Conservation (phyloP, 2,888 invertebrate genomes). For the Hartigia nigra region DNA sequence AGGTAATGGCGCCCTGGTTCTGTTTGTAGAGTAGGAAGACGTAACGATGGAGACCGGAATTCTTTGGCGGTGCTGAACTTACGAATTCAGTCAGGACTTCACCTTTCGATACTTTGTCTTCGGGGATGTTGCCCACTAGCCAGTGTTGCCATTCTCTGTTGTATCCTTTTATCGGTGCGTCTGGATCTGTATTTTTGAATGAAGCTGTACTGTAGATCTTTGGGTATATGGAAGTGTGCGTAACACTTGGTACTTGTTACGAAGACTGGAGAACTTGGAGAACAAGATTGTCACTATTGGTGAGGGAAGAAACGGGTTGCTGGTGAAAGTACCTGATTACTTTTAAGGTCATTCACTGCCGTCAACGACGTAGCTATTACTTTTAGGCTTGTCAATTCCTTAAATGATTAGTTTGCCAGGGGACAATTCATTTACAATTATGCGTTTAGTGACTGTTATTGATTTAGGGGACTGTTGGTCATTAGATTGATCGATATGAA, state of each 20-base stretch:
- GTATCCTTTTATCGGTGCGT: slow-evolving; percentile 55
- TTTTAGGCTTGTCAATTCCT: neutral
- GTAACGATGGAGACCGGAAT: slow-evolving; percentile 58
- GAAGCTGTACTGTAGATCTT: neutral
- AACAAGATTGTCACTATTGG: neutral
- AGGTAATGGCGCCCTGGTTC: slow-evolving; percentile 62
- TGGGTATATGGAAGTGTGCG: neutral
- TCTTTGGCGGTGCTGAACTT: slow-evolving; percentile 60
- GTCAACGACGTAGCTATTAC: neutral
- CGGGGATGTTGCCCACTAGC: slow-evolving; percentile 64
- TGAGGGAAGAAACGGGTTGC: neutral
- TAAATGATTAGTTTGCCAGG: neutral
- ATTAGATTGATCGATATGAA: too few relatives aligned
- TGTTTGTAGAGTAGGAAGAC: slow-evolving; percentile 62
- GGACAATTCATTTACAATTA: neutral
- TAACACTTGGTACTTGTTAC: neutral
- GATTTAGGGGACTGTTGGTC: neutral
- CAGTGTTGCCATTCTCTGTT: slow-evolving; percentile 62
- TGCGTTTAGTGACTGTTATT: neutral
- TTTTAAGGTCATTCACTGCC: neutral
- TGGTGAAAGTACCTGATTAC: neutral
- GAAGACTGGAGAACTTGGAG: neutral
- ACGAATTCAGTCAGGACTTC: slow-evolving; percentile 61
- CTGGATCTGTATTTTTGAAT: slow-evolving; percentile 51
- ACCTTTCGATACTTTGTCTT: slow-evolving; percentile 59